Percentiles rank a stretch among this genome's conserved stretches.
These are phyloP conservation scores for Aythya fuligula DNA, from an alignment of 2,797 vertebrate genomes.

Conservation along the genomic window DNA sequence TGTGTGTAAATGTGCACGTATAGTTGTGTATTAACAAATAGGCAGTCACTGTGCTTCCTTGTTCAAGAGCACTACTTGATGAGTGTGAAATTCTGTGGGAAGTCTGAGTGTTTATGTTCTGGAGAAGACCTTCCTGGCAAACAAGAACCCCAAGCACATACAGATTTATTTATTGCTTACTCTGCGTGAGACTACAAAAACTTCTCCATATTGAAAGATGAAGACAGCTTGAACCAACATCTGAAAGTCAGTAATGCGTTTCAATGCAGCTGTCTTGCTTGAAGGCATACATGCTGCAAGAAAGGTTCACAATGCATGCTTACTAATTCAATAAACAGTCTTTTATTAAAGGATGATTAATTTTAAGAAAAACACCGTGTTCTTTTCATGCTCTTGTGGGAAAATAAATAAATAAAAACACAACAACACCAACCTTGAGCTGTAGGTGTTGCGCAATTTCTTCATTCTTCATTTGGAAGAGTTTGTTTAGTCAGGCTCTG, in stretches of 20 bases:
- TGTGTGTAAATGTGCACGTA: accelerated
- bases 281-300: neutral
- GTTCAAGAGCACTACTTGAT: neutral
- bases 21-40: neutral
- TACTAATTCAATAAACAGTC: neutral
- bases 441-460: neutral
- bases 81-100: neutral
- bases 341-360: constrained; percentile 39
- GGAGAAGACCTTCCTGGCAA: neutral
- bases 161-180: neutral
- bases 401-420: neutral
- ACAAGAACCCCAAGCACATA: neutral
- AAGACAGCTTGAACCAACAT: neutral
- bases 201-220: neutral
- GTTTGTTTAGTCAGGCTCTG: neutral
- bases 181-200: neutral
- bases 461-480: constrained; percentile 1
- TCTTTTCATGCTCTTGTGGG: neutral
- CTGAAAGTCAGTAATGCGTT: neutral
- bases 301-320: neutral
- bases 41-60: neutral
- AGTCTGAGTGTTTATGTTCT: neutral
- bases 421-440: neutral
- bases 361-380: neutral
- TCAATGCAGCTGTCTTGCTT: neutral